Evolutionary conservation across 2,888 invertebrate species (phyloP).

Genomic region (Morinoia aosen): DNA sequence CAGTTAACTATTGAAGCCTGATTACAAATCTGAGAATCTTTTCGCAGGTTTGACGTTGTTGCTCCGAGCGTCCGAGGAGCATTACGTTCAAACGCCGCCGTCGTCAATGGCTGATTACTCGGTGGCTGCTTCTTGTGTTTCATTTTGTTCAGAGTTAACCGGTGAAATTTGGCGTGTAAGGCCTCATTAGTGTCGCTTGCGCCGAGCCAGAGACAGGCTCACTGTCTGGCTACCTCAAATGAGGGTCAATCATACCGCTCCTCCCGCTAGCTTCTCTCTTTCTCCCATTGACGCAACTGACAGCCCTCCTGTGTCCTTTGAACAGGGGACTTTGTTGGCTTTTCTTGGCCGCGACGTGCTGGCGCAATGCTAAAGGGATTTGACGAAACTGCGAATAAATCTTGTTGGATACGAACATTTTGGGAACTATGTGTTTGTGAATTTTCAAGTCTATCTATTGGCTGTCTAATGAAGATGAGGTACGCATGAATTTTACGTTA

Average conservation of each 20-base stretch:
- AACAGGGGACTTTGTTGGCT: neutral
- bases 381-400: neutral
- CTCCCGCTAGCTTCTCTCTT: neutral
- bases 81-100: neutral
- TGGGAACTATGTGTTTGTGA: neutral
- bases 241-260: neutral
- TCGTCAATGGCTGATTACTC: neutral
- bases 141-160: neutral
- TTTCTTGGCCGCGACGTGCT: neutral
- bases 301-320: neutral
- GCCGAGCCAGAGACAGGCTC: neutral
- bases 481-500: neutral
- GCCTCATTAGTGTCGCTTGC: constrained; percentile 7
- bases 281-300: neutral
- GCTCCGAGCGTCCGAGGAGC: neutral
- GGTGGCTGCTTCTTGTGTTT: constrained; percentile 20
- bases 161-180: constrained; percentile 13
- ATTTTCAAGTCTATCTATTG: neutral
- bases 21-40: too few relatives aligned
- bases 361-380: neutral
- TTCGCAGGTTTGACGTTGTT: neutral
- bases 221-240: constrained; percentile 12
- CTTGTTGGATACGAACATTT: neutral
- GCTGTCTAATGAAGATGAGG: neutral
- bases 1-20: too few relatives aligned